These are phyloP conservation scores for Corythornis cristatus DNA, from an alignment of 2,113 vertebrate species.

Conservation along the genomic window DNA sequence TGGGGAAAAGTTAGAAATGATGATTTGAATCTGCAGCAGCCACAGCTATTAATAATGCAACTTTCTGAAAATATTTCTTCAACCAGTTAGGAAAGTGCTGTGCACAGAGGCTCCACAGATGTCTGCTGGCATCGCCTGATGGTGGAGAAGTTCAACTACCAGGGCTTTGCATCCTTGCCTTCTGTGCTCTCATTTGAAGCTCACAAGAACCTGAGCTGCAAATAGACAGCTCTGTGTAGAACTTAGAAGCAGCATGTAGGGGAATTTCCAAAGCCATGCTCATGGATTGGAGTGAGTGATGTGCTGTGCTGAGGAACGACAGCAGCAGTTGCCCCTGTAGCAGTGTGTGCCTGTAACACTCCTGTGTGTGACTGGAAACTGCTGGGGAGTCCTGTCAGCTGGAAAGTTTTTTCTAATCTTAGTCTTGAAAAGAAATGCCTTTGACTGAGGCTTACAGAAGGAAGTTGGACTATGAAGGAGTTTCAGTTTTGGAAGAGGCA, in stretches of 20 bases:
- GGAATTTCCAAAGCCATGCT: background rate
- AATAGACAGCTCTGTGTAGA: background rate
- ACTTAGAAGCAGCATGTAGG: background rate
- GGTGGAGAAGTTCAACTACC: background rate
- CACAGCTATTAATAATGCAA: background rate
- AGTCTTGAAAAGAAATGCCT: background rate
- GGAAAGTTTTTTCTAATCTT: background rate
- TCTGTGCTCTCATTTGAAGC: background rate
- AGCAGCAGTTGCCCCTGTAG: accelerated
- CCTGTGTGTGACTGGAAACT: background rate
- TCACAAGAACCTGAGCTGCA: background rate
- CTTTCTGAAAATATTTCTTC: background rate
- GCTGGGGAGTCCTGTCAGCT: background rate
- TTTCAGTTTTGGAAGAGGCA: background rate
- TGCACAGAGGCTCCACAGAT: background rate
- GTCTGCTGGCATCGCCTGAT: background rate
- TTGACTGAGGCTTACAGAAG: background rate
- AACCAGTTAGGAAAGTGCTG: background rate
- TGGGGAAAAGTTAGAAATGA: background rate
- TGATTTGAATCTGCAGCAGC: background rate
- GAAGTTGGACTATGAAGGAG: background rate
- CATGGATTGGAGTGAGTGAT: accelerated
- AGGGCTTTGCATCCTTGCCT: background rate
- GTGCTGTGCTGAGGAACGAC: background rate
- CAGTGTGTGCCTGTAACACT: background rate